phyloP scores from a whole-genome alignment of 2,113 vertebrate species.

The Pedetes capensis region DNA sequence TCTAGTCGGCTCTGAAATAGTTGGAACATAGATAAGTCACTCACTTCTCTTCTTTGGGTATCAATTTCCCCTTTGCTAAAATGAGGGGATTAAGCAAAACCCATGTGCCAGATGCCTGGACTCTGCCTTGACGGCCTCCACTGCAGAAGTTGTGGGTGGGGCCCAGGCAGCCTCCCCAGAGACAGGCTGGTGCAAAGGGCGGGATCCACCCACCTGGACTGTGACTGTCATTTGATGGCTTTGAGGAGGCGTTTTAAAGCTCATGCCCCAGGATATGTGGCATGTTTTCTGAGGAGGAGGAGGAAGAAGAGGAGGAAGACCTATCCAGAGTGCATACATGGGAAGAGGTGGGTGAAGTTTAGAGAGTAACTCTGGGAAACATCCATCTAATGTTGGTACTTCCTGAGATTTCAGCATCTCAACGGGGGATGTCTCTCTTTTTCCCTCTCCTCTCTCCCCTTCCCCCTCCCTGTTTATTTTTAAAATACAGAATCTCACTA shows the following conservation, averaged over 20 bases:
- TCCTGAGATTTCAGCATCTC: slow-evolving; percentile 18
- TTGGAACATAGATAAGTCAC: background rate
- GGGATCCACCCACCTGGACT: background rate
- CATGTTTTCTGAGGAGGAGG: background rate
- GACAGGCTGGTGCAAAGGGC: background rate
- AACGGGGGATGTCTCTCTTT: too few species aligned
- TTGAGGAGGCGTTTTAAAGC: background rate
- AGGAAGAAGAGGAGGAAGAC: background rate
- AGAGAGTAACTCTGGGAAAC: background rate
- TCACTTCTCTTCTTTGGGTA: background rate
- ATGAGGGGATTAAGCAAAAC: slow-evolving; percentile 6
- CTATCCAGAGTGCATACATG: background rate
- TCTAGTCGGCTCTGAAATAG: background rate
- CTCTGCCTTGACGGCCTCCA: background rate
- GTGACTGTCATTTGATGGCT: background rate
- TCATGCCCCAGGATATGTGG: background rate
- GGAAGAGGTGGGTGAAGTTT: background rate
- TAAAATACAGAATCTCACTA: too few species aligned
- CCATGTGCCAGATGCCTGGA: background rate
- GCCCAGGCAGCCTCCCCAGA: background rate
- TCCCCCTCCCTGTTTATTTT: too few species aligned
- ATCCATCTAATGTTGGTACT: background rate
- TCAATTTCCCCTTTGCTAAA: background rate
- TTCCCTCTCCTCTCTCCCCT: too few species aligned
- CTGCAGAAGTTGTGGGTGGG: background rate